phyloP scores from a whole-genome alignment of 2,888 invertebrate genomes.

The Metacarcinus magister region DNA sequence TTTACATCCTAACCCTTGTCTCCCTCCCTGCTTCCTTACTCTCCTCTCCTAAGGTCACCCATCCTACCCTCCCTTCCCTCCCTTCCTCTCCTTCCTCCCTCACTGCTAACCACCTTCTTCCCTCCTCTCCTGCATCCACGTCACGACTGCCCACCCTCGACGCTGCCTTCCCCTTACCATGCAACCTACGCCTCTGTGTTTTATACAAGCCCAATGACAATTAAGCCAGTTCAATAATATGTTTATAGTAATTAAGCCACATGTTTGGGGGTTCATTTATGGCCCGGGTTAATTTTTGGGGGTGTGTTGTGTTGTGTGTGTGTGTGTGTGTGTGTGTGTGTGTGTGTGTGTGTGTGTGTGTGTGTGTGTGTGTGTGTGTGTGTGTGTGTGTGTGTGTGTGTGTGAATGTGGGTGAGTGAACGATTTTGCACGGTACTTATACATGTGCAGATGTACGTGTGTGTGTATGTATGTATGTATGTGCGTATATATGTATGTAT shows the following conservation, averaged over 20 bases:
- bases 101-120: not conserved
- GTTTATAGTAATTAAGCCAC: slow-evolving; percentile 55
- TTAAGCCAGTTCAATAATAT: slow-evolving; percentile 52
- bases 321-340: slow-evolving; percentile 39
- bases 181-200: not conserved
- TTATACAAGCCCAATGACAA: slow-evolving; percentile 50
- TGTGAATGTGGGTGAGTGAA: not conserved
- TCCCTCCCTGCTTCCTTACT: not conserved
- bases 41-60: not conserved
- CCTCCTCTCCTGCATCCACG: not conserved
- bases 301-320: slow-evolving; percentile 34
- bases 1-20: not conserved
- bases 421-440: not conserved
- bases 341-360: slow-evolving; percentile 52
- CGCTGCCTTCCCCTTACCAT: not conserved
- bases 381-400: slow-evolving; percentile 44
- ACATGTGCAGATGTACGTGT: not conserved
- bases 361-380: slow-evolving; percentile 39
- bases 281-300: not conserved
- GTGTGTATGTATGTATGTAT: slow-evolving; percentile 14
- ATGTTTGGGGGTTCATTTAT: not conserved
- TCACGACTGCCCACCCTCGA: not conserved
- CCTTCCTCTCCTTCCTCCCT: not conserved
- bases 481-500: slow-evolving; percentile 15
- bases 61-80: not conserved